A percentile compares a stretch with the other conserved stretches of the same genome.
These are phyloP conservation scores for Ochropleura plecta DNA, from an alignment of 2,888 invertebrate species.

Conservation along the genomic window DNA sequence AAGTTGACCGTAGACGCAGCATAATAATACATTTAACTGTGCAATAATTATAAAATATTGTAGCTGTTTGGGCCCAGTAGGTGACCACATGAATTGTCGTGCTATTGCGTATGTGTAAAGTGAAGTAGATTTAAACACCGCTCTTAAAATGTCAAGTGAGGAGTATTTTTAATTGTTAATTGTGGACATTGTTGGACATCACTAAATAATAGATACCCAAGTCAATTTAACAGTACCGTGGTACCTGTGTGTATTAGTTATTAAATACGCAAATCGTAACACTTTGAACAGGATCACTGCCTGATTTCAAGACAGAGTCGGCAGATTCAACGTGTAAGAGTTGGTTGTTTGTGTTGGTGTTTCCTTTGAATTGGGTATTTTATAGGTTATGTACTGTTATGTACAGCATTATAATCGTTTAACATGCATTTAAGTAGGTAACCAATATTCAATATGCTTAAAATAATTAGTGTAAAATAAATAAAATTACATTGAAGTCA, in stretches of 20 bases:
- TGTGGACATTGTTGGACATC: neutral
- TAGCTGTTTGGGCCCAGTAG: neutral
- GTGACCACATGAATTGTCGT: neutral
- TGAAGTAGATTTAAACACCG: neutral
- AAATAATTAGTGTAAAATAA: neutral
- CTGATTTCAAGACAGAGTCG: neutral
- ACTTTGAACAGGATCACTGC: neutral
- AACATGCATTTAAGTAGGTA: neutral
- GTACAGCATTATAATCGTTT: neutral
- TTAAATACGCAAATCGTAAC: neutral
- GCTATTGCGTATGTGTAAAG: neutral
- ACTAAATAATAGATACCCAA: neutral
- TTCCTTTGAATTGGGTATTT: neutral
- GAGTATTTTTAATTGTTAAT: neutral
- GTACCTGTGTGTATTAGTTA: neutral
- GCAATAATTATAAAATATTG: neutral
- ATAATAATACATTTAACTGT: neutral
- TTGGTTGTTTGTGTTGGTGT: neutral
- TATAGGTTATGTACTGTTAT: neutral
- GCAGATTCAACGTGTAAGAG: neutral
- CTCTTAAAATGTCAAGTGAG: neutral
- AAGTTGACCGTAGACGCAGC: neutral
- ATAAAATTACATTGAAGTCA: conserved; percentile 21
- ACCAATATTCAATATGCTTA: neutral
- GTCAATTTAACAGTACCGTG: neutral